Conservation (phyloP, 2,113 vertebrate genomes). For the Lucifuga dentata region DNA sequence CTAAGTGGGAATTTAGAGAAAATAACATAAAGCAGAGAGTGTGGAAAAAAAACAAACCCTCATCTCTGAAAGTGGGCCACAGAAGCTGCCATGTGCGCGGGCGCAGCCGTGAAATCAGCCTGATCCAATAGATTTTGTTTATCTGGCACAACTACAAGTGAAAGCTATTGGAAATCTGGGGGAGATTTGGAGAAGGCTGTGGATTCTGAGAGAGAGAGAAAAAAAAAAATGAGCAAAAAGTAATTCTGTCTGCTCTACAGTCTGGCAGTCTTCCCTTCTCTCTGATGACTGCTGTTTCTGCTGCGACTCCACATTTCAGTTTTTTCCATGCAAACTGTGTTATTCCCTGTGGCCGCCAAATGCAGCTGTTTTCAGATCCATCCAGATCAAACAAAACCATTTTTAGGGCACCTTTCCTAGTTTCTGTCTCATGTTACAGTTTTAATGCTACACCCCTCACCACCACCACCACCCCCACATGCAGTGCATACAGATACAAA, state of each 20-base stretch:
- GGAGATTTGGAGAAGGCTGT: slow-evolving; percentile 82
- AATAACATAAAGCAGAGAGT: slow-evolving; percentile 52
- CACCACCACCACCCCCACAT: not conserved
- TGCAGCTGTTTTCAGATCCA: slow-evolving; percentile 62
- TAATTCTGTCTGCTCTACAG: slow-evolving; percentile 78
- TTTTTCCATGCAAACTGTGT: slow-evolving; percentile 47
- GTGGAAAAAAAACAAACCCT: slow-evolving; percentile 20
- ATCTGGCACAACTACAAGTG: slow-evolving; percentile 82
- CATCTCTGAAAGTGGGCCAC: slow-evolving; percentile 73
- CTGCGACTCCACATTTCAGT: slow-evolving; percentile 42
- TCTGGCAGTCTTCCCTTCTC: slow-evolving; percentile 61
- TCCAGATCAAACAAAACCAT: slow-evolving; percentile 44
- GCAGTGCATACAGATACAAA: not conserved
- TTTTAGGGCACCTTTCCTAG: slow-evolving; percentile 39
- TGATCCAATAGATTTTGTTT: slow-evolving; percentile 86
- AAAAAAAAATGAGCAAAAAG: slow-evolving; percentile 67
- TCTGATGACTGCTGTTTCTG: slow-evolving; percentile 35
- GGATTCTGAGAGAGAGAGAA: slow-evolving; percentile 66
- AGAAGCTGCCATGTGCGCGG: slow-evolving; percentile 79
- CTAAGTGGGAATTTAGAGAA: slow-evolving; percentile 54
- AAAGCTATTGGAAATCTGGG: slow-evolving; percentile 83
- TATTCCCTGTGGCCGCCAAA: slow-evolving; percentile 52
- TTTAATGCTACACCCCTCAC: no score
- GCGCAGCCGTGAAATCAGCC: slow-evolving; percentile 82
- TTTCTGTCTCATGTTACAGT: slow-evolving; percentile 21